Percentiles rank a stretch among this genome's conserved stretches.
Evolutionary conservation across 2,113 vertebrate species (phyloP).

Genomic region (Telmatochromis brachygnathus): DNA sequence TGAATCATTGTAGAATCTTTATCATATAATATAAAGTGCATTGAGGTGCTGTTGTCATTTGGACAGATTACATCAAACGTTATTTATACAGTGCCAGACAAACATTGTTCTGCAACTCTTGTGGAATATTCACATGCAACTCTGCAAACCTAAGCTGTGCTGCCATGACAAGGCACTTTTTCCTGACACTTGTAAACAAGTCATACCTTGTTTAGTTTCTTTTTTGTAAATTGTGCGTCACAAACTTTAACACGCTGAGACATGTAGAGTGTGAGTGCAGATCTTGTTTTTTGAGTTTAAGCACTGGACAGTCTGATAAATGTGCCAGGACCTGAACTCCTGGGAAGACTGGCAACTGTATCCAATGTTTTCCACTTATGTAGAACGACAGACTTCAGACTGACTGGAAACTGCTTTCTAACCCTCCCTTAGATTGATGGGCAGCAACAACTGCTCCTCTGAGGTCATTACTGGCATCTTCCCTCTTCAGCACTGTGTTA

Average conservation of each 20-base stretch:
- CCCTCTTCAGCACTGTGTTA: neutral
- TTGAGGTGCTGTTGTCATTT: neutral
- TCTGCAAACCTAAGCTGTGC: neutral
- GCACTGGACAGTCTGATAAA: neutral
- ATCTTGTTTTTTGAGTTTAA: neutral
- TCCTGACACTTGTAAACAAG: neutral
- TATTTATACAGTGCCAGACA: neutral
- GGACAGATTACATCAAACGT: rapidly evolving
- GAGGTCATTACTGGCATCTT: neutral
- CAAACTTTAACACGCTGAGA: rapidly evolving
- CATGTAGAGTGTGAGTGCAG: neutral
- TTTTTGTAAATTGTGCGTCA: rapidly evolving
- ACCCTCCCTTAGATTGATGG: neutral
- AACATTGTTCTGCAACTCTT: neutral
- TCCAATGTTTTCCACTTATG: neutral
- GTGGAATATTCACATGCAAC: neutral
- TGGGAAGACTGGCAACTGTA: neutral
- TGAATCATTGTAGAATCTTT: rapidly evolving
- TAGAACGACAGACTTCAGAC: neutral
- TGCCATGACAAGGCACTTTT: neutral
- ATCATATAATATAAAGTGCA: neutral
- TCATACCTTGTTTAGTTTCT: neutral
- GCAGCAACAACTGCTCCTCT: neutral
- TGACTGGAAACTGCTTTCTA: rapidly evolving
- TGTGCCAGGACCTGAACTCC: rapidly evolving